Base-by-base conservation (phyloP, 2,797 vertebrate genomes). In the Potorous gilbertii region DNA sequence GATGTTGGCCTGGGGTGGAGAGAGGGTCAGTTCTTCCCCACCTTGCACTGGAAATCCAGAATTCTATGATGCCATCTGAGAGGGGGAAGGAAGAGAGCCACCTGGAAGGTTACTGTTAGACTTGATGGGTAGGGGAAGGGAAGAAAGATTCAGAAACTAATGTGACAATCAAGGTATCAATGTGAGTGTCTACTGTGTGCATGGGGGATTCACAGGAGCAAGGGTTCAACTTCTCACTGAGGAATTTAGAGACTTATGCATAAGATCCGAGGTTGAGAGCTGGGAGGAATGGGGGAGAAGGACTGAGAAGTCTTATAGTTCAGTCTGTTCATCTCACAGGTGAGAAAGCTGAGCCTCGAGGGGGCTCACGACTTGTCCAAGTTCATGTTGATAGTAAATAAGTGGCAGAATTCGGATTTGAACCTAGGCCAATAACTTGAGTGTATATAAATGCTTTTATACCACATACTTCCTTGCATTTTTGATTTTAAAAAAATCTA, bases 301-400 rank as follows among this genome's bases (percentile, higher is more conserved):
- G 74, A 46, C 66, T 81, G 21, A 81, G n/a, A 40, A 81, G n/a
- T 24, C 28, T 2, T 74, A 16, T 6, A 21, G n/a, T 74, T 74
- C 66, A 40, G 81, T 74, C 87, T 93, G 21, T 16, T 87, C 5
- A 59, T 93, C 96, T 95, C 92, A 56, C 93, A 94, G 50, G 89
- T 50, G 14, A 31, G 87, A 57, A 93, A 93, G 95, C 46, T 93
- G 29, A 95, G 93, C 27, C 50, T 92, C 24, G 24, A n/a, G 90
- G 8, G 34, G 5, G 18, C 16, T 92, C 94, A 21, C 94, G 93
- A 66, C 18, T 93, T 97, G 10, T 10, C 90, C 81, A 94, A 5
- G 29, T 18, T 94, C 40, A 91, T 55, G 91, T 40, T 54, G 52
- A 94, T 94, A 89, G 9, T 50, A 46, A 62, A 9, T 5, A 66